These are phyloP conservation scores for Poecilia velifera DNA, from an alignment of 2,797 vertebrate species.

Conservation along the genomic window DNA sequence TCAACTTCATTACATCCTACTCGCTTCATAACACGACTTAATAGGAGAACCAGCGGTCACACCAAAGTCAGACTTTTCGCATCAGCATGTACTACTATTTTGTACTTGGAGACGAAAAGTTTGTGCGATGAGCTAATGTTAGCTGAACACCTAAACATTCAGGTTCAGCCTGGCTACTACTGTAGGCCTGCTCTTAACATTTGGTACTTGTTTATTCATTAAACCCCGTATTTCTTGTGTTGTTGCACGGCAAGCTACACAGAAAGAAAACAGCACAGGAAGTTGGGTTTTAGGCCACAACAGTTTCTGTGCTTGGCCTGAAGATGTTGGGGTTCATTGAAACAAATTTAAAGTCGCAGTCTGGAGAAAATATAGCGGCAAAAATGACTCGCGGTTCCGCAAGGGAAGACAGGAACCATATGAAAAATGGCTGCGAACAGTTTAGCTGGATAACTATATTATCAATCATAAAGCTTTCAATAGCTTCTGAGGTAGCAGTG, in stretches of 20 bases:
- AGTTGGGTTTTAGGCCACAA: conserved; percentile 68
- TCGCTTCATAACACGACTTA: neutral
- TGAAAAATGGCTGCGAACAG: neutral
- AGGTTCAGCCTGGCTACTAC: neutral
- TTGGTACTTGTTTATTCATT: neutral
- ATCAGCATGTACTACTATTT: neutral
- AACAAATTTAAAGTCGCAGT: conserved; percentile 22
- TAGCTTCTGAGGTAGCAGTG: neutral
- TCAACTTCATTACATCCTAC: conserved; percentile 12
- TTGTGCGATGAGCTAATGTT: neutral
- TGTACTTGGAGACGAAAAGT: neutral
- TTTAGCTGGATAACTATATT: neutral
- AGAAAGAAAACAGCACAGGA: conserved; percentile 43
- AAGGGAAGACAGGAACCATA: neutral
- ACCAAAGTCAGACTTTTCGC: neutral
- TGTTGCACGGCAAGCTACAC: conserved; percentile 7
- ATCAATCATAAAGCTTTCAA: conserved; percentile 2
- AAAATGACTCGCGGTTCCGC: neutral
- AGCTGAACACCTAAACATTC: neutral
- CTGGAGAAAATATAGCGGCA: neutral
- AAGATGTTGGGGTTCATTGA: conserved; percentile 45
- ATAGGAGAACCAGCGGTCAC: neutral
- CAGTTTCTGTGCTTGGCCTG: conserved; percentile 61
- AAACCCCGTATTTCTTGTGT: neutral
- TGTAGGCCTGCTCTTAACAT: neutral